phyloP scores from a whole-genome alignment of 2,113 vertebrate genomes.

The Indri indri region DNA sequence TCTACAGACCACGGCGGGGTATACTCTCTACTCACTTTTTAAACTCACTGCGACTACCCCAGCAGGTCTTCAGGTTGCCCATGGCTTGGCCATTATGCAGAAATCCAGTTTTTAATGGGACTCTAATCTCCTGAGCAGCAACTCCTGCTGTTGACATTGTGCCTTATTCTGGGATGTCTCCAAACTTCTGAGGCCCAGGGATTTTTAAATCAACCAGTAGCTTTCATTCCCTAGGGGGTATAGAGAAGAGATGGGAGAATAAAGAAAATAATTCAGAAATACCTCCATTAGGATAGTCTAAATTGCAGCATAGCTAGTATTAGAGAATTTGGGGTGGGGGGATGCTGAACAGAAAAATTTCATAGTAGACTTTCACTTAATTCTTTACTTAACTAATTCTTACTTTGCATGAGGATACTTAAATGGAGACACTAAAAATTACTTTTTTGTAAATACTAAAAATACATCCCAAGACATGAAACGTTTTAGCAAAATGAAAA shows the following conservation, averaged over 20 bases:
- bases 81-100: constrained; percentile 90
- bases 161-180: constrained; percentile 63
- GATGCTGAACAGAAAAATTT: rapidly evolving
- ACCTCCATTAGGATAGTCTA: background rate
- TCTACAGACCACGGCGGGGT: rapidly evolving
- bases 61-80: constrained; percentile 90
- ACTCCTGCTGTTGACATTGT: constrained; percentile 95
- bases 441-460: background rate
- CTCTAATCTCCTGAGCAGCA: constrained; percentile 93
- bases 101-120: constrained; percentile 90
- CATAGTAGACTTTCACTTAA: too few relatives aligned
- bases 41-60: constrained; percentile 85
- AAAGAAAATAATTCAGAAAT: background rate
- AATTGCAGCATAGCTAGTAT: too few relatives aligned
- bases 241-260: background rate
- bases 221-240: constrained; percentile 79
- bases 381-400: background rate
- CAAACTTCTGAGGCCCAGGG: constrained; percentile 31
- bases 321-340: background rate
- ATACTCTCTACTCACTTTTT: constrained; percentile 88
- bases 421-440: background rate
- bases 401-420: background rate
- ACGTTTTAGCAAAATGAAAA: background rate
- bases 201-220: constrained; percentile 58
- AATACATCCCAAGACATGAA: background rate